Evolutionary conservation across 2,113 vertebrate species (phyloP).

Genomic region (Crotalus helleri): DNA sequence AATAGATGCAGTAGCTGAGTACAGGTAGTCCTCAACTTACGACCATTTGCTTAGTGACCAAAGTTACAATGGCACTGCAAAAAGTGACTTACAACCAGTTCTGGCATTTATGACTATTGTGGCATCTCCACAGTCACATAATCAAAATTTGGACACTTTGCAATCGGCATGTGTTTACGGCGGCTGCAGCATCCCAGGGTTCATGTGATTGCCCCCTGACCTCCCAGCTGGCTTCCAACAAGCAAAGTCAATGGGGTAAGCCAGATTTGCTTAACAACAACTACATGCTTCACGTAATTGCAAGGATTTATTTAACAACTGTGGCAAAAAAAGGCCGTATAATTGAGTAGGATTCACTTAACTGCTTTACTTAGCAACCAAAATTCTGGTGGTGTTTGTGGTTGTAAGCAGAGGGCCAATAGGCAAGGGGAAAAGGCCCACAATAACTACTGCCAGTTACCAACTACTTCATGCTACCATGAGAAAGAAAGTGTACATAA

Average conservation of each 20-base stretch:
- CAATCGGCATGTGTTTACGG: not conserved
- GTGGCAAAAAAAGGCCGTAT: not conserved
- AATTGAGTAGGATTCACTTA: not conserved
- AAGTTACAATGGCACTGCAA: not conserved
- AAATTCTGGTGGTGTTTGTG: not conserved
- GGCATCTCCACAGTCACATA: not conserved
- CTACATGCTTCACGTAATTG: not conserved
- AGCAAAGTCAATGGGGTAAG: not conserved
- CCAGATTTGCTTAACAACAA: not conserved
- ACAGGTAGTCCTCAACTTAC: not conserved
- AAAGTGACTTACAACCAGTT: not conserved
- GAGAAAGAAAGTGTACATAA: not conserved
- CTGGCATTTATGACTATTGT: not conserved
- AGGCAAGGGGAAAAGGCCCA: not conserved
- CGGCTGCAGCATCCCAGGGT: not conserved
- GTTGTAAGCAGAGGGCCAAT: not conserved
- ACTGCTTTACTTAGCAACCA: not conserved
- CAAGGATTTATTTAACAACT: not conserved
- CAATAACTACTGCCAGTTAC: not conserved
- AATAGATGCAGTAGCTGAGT: not conserved
- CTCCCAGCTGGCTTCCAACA: not conserved
- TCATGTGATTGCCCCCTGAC: not conserved
- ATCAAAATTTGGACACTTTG: not conserved
- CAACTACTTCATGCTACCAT: not conserved
- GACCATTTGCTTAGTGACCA: not conserved